Percentiles rank a stretch among this genome's conserved stretches.
These are phyloP conservation scores for Antheraea yamamai DNA, from an alignment of 2,888 invertebrate genomes.

Conservation along the genomic window DNA sequence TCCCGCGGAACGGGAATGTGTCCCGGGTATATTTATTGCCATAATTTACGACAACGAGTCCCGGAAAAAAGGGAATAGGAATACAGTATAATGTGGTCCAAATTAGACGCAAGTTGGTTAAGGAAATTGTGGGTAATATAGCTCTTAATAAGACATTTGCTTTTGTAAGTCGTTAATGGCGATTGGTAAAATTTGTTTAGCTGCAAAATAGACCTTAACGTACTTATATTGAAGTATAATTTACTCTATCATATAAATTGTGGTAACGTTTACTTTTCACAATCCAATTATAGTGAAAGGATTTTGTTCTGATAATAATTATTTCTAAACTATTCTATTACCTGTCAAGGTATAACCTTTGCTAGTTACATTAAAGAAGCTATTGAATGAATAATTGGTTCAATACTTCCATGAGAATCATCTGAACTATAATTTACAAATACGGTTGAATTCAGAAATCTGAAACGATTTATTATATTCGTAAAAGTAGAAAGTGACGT, in stretches of 20 bases:
- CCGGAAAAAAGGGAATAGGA: slow-evolving; percentile 70
- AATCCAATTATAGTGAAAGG: background rate
- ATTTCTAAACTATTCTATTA: background rate
- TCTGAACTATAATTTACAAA: background rate
- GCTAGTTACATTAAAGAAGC: background rate
- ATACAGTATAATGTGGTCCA: slow-evolving; percentile 53
- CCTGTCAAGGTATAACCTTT: background rate
- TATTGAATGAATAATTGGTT: background rate
- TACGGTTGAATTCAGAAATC: background rate
- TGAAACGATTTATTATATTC: slow-evolving; percentile 2
- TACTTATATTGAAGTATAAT: background rate
- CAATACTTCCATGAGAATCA: background rate
- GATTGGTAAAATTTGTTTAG: background rate
- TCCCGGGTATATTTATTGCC: slow-evolving; percentile 68
- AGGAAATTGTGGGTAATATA: slow-evolving; percentile 11
- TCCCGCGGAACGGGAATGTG: slow-evolving; percentile 61
- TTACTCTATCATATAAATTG: background rate
- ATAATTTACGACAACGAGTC: slow-evolving; percentile 67
- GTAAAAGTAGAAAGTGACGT: slow-evolving; percentile 30
- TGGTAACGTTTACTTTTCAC: background rate
- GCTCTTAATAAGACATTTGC: slow-evolving; percentile 15
- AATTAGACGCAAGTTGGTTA: slow-evolving; percentile 36
- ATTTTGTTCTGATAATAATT: background rate
- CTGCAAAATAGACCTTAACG: background rate
- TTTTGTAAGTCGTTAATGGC: slow-evolving; percentile 11